A percentile compares a stretch with the other conserved stretches of the same genome.
Evolutionary conservation across 1,140 invertebrate species (phyloP).

Genomic region (Megalonaias nervosa): DNA sequence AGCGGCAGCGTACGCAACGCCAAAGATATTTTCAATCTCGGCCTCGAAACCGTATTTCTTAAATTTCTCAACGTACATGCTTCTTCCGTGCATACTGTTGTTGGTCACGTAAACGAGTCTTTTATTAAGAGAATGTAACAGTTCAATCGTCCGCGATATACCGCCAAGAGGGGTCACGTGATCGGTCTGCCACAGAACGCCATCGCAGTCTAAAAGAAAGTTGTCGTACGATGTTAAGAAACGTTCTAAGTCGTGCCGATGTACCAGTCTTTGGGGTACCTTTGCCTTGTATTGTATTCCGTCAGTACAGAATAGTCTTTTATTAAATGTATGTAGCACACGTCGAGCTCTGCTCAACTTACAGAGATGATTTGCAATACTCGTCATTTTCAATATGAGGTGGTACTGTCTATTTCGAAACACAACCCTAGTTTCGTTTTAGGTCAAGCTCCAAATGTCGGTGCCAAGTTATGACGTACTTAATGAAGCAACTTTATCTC

Average conservation of each 20-base stretch:
- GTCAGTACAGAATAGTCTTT: too few relatives aligned
- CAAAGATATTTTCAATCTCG: slow-evolving; percentile 49
- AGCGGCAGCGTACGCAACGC: slow-evolving; percentile 50
- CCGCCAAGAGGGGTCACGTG: slow-evolving; percentile 49
- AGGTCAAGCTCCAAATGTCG: too few relatives aligned
- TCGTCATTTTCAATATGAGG: too few relatives aligned
- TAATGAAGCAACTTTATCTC: too few relatives aligned
- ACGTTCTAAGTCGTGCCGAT: neutral
- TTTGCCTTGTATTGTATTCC: too few relatives aligned
- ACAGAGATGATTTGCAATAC: too few relatives aligned
- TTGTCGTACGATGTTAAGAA: slow-evolving; percentile 56
- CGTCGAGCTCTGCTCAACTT: too few relatives aligned
- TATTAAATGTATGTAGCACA: too few relatives aligned
- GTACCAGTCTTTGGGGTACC: too few relatives aligned
- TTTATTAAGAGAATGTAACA: slow-evolving; percentile 45
- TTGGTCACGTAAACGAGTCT: slow-evolving; percentile 61
- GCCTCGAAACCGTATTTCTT: slow-evolving; percentile 50
- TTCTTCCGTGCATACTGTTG: slow-evolving; percentile 53
- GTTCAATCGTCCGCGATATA: slow-evolving; percentile 39
- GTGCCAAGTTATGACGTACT: too few relatives aligned
- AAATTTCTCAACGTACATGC: slow-evolving; percentile 45
- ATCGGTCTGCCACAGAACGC: slow-evolving; percentile 58
- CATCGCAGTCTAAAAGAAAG: slow-evolving; percentile 60
- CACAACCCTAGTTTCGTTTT: too few relatives aligned
- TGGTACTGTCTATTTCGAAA: too few relatives aligned